Evolutionary conservation across 2,113 vertebrate species (phyloP), one percentile per base, ranked within the genome.

Genomic region (Campylomormyrus numenius): DNA sequence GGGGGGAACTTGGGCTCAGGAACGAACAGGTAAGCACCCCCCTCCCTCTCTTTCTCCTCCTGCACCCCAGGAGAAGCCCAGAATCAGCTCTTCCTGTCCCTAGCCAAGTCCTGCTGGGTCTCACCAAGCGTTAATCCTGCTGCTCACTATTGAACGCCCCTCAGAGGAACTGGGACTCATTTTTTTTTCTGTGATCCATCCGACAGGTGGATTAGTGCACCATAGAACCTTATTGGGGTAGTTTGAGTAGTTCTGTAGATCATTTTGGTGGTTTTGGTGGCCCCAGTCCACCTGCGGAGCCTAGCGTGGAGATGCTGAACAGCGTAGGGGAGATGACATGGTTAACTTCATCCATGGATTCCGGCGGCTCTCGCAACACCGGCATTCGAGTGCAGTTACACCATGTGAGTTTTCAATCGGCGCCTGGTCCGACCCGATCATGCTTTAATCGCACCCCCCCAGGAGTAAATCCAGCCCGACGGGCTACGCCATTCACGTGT

Each of bases 21-120:
- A 92, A 45, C 91, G 91, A 91, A 92, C 93, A 95, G 94, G 95
- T 95, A 93, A 95, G 94, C 4, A 15, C 5, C 52, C 58, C 46
- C 45, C 24, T 42, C 15, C 19, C 35, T 45, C 83, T 27, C 5
- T 17, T 53, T 35, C 85, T 31, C 50, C 31, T 50, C 46, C 84
- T 27, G 24, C 24, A 9, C 2, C 52, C 58, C 56, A 88, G 35
- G 87, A 88, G 87, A 24, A 31, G 39, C 87, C 87, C 27, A 46
- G 53, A 17, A 39, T 53, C 31, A 17, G 52, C 49, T 21, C 56
- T 88, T 31, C 83, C 89, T 48, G 46, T 66, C 53, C 52, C 42
- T 27, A 80, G 58, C 48, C 70, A 48, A 17, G 50, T 74, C 35
- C 31, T 42, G 70, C 70, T 52, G 9, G 31, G 8, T 84, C 42